Base-by-base conservation (phyloP, 2,888 invertebrate genomes). In the Cloeon dipterum region DNA sequence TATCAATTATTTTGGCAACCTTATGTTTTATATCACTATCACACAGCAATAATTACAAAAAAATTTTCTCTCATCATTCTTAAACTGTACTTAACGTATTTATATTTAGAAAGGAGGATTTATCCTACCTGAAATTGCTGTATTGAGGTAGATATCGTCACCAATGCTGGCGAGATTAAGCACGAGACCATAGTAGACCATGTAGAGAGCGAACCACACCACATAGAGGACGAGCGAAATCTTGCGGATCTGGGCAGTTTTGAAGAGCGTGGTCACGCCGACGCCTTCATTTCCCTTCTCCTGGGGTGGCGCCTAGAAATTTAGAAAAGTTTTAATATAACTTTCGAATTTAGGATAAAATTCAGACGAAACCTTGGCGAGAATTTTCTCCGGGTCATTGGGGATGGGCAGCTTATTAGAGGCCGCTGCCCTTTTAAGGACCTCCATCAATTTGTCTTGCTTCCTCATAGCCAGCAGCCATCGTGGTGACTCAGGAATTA, bases 401-500 rank as follows among this genome's bases (percentile, higher is more conserved):
- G 76, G 75, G 39, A 75, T 51, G 45, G 66, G 62, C 19, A 62
- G 61, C 34, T 65, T 66, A 53, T 79, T 79, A 45, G 68, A 66
- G 40, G 59, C 63, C 1, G 74, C 70, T 1, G 74, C 76, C 46
- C 62, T 63, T 47, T 69, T 62, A 26, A 78, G 53, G 36, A 78
- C 69, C 20, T 53, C 55, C 50, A 70, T 65, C 2, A 77, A 73
- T 56, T 76, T 72, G 41, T 70, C 65, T n/a, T 68, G 67, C 43
- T 68, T 65, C 18, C 75, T 76, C 62, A 74, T 70, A 26, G 73
- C 71, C 36, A 78, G 54, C 21, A 78, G 55, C 79, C 79, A 79
- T 49, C 77, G 62, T 1, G 79, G 79, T 2, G 78, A 78, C 62
- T 79, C 78, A n/a, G 78, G 77, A 39, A 78, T 56, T 23, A 77